phyloP scores from a whole-genome alignment of 2,888 invertebrate species.

The Spialia ferax region DNA sequence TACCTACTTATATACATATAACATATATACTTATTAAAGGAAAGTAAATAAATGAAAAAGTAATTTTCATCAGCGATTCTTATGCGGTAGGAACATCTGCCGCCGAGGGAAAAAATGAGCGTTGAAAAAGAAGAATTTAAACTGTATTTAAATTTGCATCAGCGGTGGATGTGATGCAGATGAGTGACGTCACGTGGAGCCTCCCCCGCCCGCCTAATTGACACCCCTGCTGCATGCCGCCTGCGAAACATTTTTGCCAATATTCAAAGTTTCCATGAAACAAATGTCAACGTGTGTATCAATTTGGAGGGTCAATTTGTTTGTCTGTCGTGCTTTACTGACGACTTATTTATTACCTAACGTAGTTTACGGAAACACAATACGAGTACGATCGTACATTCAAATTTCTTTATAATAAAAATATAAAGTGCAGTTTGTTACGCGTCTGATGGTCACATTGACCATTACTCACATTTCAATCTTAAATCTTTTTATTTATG shows the following conservation, averaged over 20 bases:
- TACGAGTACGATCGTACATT: no score
- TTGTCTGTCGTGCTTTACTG: no score
- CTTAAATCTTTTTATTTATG: no score
- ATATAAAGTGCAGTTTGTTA: no score
- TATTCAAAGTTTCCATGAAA: slow-evolving; percentile 13
- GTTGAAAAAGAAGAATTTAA: slow-evolving; percentile 67
- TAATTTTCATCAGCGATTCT: slow-evolving; percentile 24
- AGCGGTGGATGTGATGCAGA: slow-evolving; percentile 70
- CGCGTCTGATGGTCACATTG: no score
- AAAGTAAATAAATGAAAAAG: slow-evolving; percentile 28
- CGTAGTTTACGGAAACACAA: no score
- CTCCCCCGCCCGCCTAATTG: slow-evolving; percentile 57
- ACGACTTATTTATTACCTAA: no score
- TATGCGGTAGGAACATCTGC: slow-evolving; percentile 49
- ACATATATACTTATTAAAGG: no score
- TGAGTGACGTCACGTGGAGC: slow-evolving; percentile 77
- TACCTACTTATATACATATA: not conserved
- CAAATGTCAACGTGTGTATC: slow-evolving; percentile 6
- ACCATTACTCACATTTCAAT: no score
- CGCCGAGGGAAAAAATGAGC: slow-evolving; percentile 61
- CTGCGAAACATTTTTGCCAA: slow-evolving; percentile 43
- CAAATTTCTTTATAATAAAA: no score
- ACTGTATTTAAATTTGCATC: slow-evolving; percentile 78
- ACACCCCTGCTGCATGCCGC: slow-evolving; percentile 54
- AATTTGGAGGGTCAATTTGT: not conserved